A percentile compares a stretch with the other conserved stretches of the same genome.
Conservation (phyloP, 2,888 invertebrate genomes). For the Melieria crassipennis region DNA sequence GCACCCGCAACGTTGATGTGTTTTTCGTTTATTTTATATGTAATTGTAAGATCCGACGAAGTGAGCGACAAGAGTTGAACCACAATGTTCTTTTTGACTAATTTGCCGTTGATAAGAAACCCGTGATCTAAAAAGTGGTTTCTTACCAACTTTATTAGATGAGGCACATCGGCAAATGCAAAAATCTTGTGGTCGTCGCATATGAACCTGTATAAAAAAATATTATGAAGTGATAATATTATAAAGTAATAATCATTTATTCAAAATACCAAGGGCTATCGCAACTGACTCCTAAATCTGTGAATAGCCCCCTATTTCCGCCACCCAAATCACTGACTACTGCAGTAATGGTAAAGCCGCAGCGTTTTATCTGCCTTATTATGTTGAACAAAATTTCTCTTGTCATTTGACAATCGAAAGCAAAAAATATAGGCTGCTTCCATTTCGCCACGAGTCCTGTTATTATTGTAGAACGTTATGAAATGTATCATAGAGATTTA, state of each 20-base stretch:
- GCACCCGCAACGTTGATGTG: neutral
- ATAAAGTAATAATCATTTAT: neutral
- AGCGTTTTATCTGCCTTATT: neutral
- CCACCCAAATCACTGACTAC: slow-evolving; percentile 3
- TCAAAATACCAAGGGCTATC: neutral
- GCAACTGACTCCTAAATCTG: neutral
- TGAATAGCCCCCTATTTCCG: neutral
- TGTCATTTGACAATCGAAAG: neutral
- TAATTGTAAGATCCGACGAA: neutral
- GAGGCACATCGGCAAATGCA: neutral
- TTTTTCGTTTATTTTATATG: neutral
- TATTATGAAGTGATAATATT: neutral
- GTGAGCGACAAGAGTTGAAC: neutral
- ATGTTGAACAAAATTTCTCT: neutral
- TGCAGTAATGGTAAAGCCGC: neutral
- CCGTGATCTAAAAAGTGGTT: neutral
- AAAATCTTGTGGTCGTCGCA: neutral
- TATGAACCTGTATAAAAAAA: neutral
- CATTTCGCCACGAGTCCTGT: neutral
- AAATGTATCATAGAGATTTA: too few relatives aligned
- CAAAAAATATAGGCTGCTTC: slow-evolving; percentile 2
- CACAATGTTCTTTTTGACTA: neutral
- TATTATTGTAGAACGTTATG: neutral
- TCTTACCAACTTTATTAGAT: neutral
- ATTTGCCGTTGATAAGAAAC: neutral